Evolutionary conservation across 2,113 vertebrate species (phyloP).

Genomic region (Cavia aperea): DNA sequence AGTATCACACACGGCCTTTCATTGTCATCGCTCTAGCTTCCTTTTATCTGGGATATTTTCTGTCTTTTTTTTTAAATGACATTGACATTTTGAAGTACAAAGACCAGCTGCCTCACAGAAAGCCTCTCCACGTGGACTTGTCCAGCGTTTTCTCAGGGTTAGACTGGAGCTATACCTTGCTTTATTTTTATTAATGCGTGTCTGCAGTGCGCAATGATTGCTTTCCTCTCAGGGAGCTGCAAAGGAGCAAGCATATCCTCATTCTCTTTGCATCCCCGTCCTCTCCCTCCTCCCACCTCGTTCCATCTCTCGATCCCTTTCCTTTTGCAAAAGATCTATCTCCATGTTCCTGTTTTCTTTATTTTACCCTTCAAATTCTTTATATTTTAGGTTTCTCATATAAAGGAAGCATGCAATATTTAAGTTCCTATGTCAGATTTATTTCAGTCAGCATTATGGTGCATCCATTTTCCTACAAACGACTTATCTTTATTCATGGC

Average conservation of each 20-base stretch:
- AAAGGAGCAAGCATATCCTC: neutral
- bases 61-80: neutral
- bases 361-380: neutral
- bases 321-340: neutral
- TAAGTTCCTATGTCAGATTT: neutral
- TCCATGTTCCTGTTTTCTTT: neutral
- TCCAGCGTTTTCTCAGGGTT: neutral
- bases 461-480: neutral
- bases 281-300: neutral
- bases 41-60: slow-evolving; percentile 28
- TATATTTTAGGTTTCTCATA: neutral
- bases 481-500: neutral
- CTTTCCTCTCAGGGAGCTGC: neutral
- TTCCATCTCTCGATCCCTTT: neutral
- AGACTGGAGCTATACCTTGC: neutral
- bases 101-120: neutral
- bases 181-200: neutral
- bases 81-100: slow-evolving; percentile 34
- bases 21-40: neutral
- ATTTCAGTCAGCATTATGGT: neutral
- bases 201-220: neutral
- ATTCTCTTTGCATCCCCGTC: neutral
- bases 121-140: neutral
- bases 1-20: neutral
- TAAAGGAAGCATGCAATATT: neutral